These are phyloP conservation scores for Vombatus ursinus DNA, from an alignment of 2,113 vertebrate genomes.

Conservation along the genomic window DNA sequence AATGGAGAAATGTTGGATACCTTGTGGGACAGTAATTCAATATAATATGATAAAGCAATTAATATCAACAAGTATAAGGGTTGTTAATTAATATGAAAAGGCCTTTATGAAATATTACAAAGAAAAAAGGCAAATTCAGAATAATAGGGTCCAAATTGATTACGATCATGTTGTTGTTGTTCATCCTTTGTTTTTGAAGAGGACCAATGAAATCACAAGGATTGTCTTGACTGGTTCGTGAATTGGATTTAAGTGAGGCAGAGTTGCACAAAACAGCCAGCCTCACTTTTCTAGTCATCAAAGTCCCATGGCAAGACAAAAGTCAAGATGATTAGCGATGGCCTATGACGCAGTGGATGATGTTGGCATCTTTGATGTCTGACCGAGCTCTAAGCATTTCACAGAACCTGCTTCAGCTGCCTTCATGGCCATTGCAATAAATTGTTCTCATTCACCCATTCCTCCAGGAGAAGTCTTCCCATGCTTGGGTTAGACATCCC, in stretches of 20 bases:
- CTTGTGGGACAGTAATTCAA: neutral
- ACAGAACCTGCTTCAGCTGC: neutral
- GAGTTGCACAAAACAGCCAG: neutral
- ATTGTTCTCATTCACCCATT: neutral
- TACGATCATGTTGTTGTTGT: neutral
- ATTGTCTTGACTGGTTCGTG: neutral
- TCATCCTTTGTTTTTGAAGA: neutral
- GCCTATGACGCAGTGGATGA: too few species aligned
- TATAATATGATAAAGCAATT: neutral
- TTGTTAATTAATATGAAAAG: neutral
- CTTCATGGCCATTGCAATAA: neutral
- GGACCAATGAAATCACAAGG: neutral
- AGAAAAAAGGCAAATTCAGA: conserved; percentile 6
- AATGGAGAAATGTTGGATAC: neutral
- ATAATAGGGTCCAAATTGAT: neutral
- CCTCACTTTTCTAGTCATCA: neutral
- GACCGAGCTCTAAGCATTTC: neutral
- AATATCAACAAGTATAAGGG: conserved; percentile 5
- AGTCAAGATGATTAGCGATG: neutral
- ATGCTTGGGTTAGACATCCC: too few species aligned
- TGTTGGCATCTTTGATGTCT: neutral
- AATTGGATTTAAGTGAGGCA: neutral
- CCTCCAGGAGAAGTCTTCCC: neutral
- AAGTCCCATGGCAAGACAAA: neutral
- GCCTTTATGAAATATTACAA: neutral